Conservation (phyloP, 2,797 vertebrate genomes). For the Pangasius krempfi region DNA sequence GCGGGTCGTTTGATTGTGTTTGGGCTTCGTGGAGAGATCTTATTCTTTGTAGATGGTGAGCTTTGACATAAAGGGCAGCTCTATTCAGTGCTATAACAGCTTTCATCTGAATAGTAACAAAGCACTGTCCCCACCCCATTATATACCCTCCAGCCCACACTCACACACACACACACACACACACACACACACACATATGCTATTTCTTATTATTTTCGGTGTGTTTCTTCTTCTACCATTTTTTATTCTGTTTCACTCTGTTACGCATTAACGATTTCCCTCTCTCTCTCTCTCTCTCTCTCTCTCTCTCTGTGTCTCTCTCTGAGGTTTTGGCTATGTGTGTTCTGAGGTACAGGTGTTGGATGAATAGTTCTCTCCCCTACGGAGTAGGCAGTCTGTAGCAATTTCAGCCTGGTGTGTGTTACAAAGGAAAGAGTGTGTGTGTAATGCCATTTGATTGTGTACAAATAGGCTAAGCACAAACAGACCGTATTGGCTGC, state of each 20-base stretch:
- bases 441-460: slow-evolving; percentile 39
- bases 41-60: slow-evolving; percentile 36
- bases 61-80: slow-evolving; percentile 48
- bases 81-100: slow-evolving; percentile 41
- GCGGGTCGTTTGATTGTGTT: slow-evolving; percentile 22
- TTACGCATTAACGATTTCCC: neutral
- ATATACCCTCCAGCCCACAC: neutral
- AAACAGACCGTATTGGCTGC: slow-evolving; percentile 4
- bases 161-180: slow-evolving; percentile 20
- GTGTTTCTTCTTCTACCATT: neutral
- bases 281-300: neutral
- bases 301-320: slow-evolving; percentile 7
- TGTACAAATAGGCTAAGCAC: slow-evolving; percentile 20
- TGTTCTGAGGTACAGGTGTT: slow-evolving; percentile 30
- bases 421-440: slow-evolving; percentile 27
- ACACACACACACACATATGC: slow-evolving; percentile 15
- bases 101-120: slow-evolving; percentile 52
- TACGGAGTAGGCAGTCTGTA: slow-evolving; percentile 17
- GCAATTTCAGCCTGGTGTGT: slow-evolving; percentile 35
- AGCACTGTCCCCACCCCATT: slow-evolving; percentile 16
- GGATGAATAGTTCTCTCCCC: slow-evolving; percentile 40
- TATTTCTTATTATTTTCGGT: slow-evolving; percentile 4
- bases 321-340: neutral
- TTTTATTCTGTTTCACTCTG: neutral
- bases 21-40: slow-evolving; percentile 1